Conservation (phyloP, 2,888 invertebrate species). For the Napeogenes sylphis region DNA sequence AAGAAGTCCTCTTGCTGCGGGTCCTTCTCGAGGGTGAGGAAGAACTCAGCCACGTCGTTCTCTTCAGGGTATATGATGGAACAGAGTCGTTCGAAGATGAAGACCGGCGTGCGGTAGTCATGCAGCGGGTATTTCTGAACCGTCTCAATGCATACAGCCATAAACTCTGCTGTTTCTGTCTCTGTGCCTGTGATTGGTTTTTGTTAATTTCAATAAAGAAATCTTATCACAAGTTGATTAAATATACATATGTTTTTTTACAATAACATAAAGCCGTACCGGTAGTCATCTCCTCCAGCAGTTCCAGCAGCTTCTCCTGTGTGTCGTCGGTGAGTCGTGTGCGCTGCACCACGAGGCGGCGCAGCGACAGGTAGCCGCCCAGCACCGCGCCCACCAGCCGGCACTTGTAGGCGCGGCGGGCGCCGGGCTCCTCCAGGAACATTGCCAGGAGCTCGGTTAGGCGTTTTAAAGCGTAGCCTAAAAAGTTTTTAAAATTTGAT, state of each 20-base stretch:
- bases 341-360: constrained; percentile 94
- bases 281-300: constrained; percentile 96
- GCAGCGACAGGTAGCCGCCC: constrained; percentile 94
- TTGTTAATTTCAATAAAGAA: too few relatives aligned
- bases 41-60: constrained; percentile 97
- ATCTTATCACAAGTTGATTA: too few relatives aligned
- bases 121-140: constrained; percentile 93
- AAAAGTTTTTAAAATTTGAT: neutral
- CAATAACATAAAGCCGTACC: constrained; percentile 62
- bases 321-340: constrained; percentile 97
- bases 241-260: neutral
- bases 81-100: constrained; percentile 97
- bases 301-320: constrained; percentile 93
- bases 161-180: constrained; percentile 96
- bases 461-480: constrained; percentile 92
- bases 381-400: constrained; percentile 92
- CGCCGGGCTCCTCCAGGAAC: constrained; percentile 91
- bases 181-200: constrained; percentile 83
- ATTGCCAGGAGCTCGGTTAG: constrained; percentile 91
- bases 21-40: constrained; percentile 97
- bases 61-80: constrained; percentile 98
- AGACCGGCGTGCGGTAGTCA: constrained; percentile 97
- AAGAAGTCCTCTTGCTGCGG: constrained; percentile 99
- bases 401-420: constrained; percentile 93
- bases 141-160: constrained; percentile 97